Percentiles rank a stretch among this genome's conserved stretches.
These are phyloP conservation scores for Pantherophis vulpinus DNA, from an alignment of 2,797 vertebrate genomes.

Conservation along the genomic window DNA sequence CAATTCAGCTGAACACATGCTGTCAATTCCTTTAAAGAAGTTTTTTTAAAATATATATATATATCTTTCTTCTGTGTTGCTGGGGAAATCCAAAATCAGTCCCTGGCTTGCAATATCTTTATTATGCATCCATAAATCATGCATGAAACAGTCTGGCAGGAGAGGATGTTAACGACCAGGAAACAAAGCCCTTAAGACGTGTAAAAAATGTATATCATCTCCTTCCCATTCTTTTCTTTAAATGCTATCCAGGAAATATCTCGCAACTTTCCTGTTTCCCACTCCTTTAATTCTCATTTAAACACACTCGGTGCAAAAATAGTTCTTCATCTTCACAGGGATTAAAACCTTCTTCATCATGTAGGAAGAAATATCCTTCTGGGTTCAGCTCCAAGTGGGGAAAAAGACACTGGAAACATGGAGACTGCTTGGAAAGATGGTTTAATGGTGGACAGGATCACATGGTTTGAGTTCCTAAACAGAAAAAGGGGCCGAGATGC, in stretches of 20 bases:
- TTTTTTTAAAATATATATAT: background rate
- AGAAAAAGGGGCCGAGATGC: too few relatives aligned
- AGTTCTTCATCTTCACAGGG: slow-evolving; percentile 26
- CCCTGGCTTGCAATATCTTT: slow-evolving; percentile 50
- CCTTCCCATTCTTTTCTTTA: slow-evolving; percentile 52
- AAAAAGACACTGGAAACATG: too few relatives aligned
- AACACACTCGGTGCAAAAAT: slow-evolving; percentile 22
- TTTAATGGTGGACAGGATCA: too few relatives aligned
- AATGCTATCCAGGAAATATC: slow-evolving; percentile 38
- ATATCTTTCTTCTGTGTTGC: slow-evolving; percentile 41
- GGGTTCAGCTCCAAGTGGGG: too few relatives aligned
- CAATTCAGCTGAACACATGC: background rate
- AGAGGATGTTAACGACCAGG: slow-evolving; percentile 54
- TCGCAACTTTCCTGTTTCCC: background rate
- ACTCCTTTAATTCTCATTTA: slow-evolving; percentile 29
- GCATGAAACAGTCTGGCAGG: slow-evolving; percentile 56
- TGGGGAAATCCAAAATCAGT: slow-evolving; percentile 56
- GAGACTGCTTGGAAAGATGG: too few relatives aligned
- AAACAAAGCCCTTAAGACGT: slow-evolving; percentile 62
- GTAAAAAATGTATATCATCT: slow-evolving; percentile 57
- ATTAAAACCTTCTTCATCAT: background rate
- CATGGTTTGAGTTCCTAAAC: too few relatives aligned
- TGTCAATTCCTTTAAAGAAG: background rate
- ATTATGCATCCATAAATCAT: slow-evolving; percentile 67
- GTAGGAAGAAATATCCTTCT: too few relatives aligned